Conservation (phyloP, 2,797 vertebrate genomes). For the Microctenopoma stevenorrisi region DNA sequence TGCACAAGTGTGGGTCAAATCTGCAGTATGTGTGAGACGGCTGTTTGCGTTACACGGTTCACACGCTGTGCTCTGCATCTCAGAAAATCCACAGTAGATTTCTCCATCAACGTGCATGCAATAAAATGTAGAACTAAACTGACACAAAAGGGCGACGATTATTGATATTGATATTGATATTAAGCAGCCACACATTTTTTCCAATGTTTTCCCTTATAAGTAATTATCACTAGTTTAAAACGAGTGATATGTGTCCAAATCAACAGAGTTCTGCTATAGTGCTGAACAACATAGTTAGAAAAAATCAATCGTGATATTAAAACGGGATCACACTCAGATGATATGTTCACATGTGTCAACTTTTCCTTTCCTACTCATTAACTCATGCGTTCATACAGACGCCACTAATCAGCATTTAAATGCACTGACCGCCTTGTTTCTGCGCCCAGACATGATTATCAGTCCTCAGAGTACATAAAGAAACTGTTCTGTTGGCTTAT, state of each 20-base stretch:
- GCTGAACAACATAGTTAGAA: background rate
- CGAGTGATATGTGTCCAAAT: background rate
- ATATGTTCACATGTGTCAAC: background rate
- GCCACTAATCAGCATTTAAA: slow-evolving; percentile 4
- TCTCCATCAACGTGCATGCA: no score
- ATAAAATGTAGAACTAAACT: no score
- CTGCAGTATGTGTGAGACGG: no score
- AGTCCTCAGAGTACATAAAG: slow-evolving; percentile 2
- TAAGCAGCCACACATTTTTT: background rate
- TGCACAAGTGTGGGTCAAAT: no score
- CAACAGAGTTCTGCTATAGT: background rate
- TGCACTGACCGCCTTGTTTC: slow-evolving; percentile 1
- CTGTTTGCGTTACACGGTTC: no score
- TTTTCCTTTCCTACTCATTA: slow-evolving; percentile 1
- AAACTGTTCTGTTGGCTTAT: slow-evolving; percentile 16
- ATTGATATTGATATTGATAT: no score
- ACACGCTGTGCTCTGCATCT: no score
- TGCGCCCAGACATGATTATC: slow-evolving; percentile 12
- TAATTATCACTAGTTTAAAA: background rate
- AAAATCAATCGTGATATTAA: background rate
- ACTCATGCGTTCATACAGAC: slow-evolving; percentile 10
- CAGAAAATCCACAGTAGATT: no score
- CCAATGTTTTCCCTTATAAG: background rate
- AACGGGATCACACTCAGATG: background rate
- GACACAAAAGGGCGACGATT: no score